A percentile compares a stretch with the other conserved stretches of the same genome.
Evolutionary conservation across 1,140 invertebrate genomes (phyloP).

Genomic region (Drosophila kanapiae): DNA sequence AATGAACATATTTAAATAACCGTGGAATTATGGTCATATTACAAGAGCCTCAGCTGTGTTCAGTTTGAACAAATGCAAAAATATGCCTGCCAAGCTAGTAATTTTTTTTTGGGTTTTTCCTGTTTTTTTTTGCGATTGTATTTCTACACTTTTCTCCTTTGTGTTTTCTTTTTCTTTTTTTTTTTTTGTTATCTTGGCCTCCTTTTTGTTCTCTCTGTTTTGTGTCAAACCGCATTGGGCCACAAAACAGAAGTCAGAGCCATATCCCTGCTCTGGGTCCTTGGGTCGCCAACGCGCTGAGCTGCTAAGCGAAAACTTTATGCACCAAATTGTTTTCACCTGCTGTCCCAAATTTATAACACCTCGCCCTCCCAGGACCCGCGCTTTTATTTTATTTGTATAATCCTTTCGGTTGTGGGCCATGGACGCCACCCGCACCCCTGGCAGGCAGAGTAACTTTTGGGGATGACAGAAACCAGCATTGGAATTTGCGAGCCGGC

Average conservation of each 20-base stretch:
- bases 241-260: constrained; percentile 54
- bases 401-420: constrained; percentile 74
- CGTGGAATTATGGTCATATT: constrained; percentile 3
- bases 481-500: constrained; percentile 74
- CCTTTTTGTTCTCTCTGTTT: constrained; percentile 48
- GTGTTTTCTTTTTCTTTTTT: constrained; percentile 4
- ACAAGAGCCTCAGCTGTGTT: constrained; percentile 3
- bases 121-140: constrained; percentile 1
- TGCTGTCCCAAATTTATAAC: constrained; percentile 82
- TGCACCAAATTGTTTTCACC: constrained; percentile 82
- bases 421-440: constrained; percentile 32
- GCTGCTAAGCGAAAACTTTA: constrained; percentile 81
- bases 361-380: constrained; percentile 50
- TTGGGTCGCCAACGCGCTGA: constrained; percentile 43
- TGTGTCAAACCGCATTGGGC: constrained; percentile 67
- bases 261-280: constrained; percentile 45
- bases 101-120: constrained; percentile 7
- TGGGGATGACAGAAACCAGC: constrained; percentile 75
- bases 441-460: constrained; percentile 51
- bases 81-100: constrained; percentile 42
- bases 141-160: constrained; percentile 21
- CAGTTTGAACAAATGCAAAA: constrained; percentile 20
- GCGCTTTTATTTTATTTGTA: constrained; percentile 79
- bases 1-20: background rate
- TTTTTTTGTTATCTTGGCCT: constrained; percentile 21